phyloP scores from a whole-genome alignment of 2,797 vertebrate species.

The Lagocephalus sceleratus region DNA sequence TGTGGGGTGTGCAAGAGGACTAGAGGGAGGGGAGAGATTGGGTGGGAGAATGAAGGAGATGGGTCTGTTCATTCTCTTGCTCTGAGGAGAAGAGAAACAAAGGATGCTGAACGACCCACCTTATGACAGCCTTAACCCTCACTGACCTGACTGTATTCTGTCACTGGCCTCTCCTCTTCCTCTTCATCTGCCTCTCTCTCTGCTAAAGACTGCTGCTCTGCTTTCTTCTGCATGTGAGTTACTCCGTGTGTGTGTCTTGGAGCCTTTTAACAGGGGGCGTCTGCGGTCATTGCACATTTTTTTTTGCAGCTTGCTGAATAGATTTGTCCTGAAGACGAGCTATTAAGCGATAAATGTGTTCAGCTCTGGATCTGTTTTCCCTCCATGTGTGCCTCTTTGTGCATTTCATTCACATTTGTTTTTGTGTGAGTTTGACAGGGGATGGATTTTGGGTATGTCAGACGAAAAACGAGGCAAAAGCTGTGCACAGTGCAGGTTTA shows the following conservation, averaged over 20 bases:
- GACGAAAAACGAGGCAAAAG: slow-evolving; percentile 5
- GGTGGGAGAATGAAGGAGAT: slow-evolving; percentile 54
- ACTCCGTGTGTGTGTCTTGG: slow-evolving; percentile 21
- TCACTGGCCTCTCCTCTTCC: slow-evolving; percentile 15
- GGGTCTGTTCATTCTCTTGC: slow-evolving; percentile 52
- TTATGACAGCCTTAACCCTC: slow-evolving; percentile 48
- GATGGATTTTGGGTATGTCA: not conserved
- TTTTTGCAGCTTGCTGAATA: slow-evolving; percentile 7
- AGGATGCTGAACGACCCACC: slow-evolving; percentile 55
- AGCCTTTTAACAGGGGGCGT: slow-evolving; percentile 6
- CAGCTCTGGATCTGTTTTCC: slow-evolving; percentile 19
- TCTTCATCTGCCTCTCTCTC: slow-evolving; percentile 8
- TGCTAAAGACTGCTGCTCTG: slow-evolving; percentile 31
- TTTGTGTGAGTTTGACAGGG: slow-evolving; percentile 6
- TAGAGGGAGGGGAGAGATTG: slow-evolving; percentile 50
- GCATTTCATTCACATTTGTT: not conserved
- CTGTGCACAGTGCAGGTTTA: not conserved
- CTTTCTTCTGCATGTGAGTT: slow-evolving; percentile 55
- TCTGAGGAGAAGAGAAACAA: slow-evolving; percentile 64
- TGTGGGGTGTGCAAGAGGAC: slow-evolving; percentile 34
- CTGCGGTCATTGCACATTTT: slow-evolving; percentile 15
- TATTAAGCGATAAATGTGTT: slow-evolving; percentile 21
- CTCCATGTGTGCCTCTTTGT: slow-evolving; percentile 7
- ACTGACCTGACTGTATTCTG: slow-evolving; percentile 21
- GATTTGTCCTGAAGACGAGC: slow-evolving; percentile 13